Percentiles rank a stretch among this genome's conserved stretches.
Conservation (phyloP, 2,113 vertebrate genomes). For the Elaphurus davidianus region DNA sequence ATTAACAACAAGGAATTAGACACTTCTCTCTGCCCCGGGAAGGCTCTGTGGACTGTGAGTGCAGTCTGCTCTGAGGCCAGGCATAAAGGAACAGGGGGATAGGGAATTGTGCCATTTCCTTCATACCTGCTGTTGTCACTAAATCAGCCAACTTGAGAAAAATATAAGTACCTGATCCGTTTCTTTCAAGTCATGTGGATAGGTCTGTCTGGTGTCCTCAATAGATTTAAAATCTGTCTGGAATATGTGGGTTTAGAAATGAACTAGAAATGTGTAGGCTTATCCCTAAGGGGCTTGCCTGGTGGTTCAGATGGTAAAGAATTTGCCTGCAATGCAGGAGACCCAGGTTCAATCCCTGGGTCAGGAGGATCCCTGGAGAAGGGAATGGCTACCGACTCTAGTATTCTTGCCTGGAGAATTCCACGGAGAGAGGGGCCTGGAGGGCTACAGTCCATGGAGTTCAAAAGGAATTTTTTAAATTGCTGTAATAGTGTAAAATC, state of each 20-base stretch:
- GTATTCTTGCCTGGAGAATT: background rate
- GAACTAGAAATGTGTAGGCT: background rate
- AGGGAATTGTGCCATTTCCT: background rate
- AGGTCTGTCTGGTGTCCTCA: background rate
- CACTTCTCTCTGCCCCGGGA: background rate
- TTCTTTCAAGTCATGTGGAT: background rate
- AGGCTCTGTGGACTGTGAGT: background rate
- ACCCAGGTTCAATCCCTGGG: background rate
- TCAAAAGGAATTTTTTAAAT: background rate
- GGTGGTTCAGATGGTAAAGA: background rate
- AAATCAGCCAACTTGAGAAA: background rate
- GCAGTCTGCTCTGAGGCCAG: background rate
- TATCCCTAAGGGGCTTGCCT: background rate
- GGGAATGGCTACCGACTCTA: background rate
- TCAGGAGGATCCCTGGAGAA: background rate
- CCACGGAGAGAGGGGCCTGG: background rate
- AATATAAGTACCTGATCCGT: background rate
- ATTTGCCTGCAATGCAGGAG: background rate
- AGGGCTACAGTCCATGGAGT: background rate
- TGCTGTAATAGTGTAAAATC: background rate
- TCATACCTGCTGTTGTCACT: background rate
- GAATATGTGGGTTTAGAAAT: background rate
- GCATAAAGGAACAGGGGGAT: background rate
- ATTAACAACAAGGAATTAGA: background rate
- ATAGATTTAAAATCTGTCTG: background rate